Evolutionary conservation across 1,140 invertebrate genomes (phyloP), one percentile per base, ranked within the genome.

Genomic region (Macrocentrus cingulum): DNA sequence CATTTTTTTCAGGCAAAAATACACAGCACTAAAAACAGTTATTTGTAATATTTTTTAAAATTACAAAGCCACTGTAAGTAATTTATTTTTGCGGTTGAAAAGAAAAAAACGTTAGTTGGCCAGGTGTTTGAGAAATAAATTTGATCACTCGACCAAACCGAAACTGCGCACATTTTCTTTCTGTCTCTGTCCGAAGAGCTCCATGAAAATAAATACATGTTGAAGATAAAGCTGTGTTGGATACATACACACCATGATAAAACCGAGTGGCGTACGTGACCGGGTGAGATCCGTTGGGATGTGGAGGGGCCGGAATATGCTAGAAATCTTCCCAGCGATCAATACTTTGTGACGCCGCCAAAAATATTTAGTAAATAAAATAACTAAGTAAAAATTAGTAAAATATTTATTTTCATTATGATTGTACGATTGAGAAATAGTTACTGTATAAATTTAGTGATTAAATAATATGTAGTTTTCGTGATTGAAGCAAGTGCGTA

Each of bases 301-400:
- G 48, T 74, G 68, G 71, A 69, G 73, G 71, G 72, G 66, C 41
- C 25, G 25, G 25, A 77, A 74, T 68, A 69, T 78, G 72, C 75
- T 60, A 76, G 77, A 77, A 78, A 63, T 61, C 66, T 65, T 39
- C 13, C 8, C 20, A n/a, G 46, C 67, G 71, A 76, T 76, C 75
- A 76, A 77, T 77, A 77, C 66, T 65, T 1, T 6, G 39, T 19
- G 45, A 41, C 22, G 37, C 34, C 16, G 3, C 5, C 5, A 36
- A 13, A 44, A 20, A 23, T 15, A 34, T 32, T 8, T 11, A 9
- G 11, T 3, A 32, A 34, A 55, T 34, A 55, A 0, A 19, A 44
- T 18, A 36, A 22, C 15, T 18, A 44, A 32, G 1, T 15, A 16
- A 15, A 23, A 16, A 25, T 52, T 41, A 52, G 1, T 41, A 25